These are phyloP conservation scores for Typhlichthys subterraneus DNA, from an alignment of 2,797 vertebrate species.

Conservation along the genomic window DNA sequence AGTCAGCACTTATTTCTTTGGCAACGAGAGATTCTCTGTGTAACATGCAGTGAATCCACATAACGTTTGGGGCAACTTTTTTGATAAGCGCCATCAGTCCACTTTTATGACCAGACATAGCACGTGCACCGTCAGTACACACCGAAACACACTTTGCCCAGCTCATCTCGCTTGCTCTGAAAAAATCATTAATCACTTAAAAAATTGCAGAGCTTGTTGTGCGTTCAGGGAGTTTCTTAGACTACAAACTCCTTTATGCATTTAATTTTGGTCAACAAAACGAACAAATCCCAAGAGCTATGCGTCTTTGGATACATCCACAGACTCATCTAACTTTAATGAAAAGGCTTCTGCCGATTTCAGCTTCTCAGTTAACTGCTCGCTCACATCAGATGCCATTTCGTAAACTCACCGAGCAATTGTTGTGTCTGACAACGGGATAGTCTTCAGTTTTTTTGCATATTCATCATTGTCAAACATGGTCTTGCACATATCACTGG, in stretches of 20 bases:
- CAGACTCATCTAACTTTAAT: conserved; percentile 7
- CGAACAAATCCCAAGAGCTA: conserved; percentile 3
- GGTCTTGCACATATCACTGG: background rate
- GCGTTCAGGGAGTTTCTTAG: no score
- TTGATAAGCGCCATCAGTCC: no score
- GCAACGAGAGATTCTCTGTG: conserved; percentile 10
- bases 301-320: background rate
- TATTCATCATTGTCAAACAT: conserved; percentile 3
- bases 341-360: conserved; percentile 9
- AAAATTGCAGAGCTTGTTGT: no score
- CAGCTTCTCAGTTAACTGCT: conserved; percentile 13
- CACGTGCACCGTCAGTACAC: no score
- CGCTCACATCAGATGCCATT: conserved; percentile 16
- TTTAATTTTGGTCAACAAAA: no score
- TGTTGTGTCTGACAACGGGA: conserved; percentile 7
- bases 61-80: background rate
- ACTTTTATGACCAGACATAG: no score
- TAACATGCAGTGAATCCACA: conserved; percentile 7
- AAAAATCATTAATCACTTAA: no score
- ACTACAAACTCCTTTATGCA: no score
- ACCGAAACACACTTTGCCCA: no score
- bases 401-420: conserved; percentile 13
- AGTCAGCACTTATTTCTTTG: conserved; percentile 8
- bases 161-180: no score
- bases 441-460: conserved; percentile 8